phyloP scores from a whole-genome alignment of 1,140 invertebrate species.

The Ganaspis sp. region DNA sequence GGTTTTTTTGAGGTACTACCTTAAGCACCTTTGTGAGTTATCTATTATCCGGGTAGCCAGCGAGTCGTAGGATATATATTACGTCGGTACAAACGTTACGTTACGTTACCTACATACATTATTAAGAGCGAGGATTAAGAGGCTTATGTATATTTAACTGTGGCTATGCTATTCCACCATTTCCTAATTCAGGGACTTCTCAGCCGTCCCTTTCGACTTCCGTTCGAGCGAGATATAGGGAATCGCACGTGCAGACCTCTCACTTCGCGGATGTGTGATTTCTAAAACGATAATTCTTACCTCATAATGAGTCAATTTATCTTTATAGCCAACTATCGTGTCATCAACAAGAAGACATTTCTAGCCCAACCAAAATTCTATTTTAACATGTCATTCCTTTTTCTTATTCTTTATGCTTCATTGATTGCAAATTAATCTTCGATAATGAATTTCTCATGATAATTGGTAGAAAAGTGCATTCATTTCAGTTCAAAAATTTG shows the following conservation, averaged over 20 bases:
- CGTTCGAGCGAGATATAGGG: constrained; percentile 36
- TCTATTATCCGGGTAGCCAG: constrained; percentile 57
- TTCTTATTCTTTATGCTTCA: no score
- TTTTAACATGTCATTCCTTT: no score
- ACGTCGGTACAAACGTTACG: constrained; percentile 49
- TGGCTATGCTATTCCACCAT: constrained; percentile 52
- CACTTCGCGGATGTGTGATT: constrained; percentile 26
- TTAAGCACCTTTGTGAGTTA: constrained; percentile 55
- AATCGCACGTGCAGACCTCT: constrained; percentile 52
- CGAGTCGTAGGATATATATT: constrained; percentile 55
- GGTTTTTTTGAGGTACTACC: constrained; percentile 31
- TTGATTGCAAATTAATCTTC: no score
- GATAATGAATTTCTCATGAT: no score
- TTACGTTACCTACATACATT: constrained; percentile 61
- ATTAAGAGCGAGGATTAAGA: constrained; percentile 51
- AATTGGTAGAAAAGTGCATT: no score
- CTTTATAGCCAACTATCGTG: constrained; percentile 24
- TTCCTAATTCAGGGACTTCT: constrained; percentile 61
- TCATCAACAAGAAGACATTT: neutral
- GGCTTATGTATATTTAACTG: constrained; percentile 55
- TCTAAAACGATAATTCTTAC: constrained; percentile 30
- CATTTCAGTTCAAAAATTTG: no score
- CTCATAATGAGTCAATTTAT: constrained; percentile 40
- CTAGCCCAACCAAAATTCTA: neutral
- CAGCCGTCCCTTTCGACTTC: constrained; percentile 33